Base-by-base conservation (phyloP, 2,888 invertebrate species). In the Ophraella communa region DNA sequence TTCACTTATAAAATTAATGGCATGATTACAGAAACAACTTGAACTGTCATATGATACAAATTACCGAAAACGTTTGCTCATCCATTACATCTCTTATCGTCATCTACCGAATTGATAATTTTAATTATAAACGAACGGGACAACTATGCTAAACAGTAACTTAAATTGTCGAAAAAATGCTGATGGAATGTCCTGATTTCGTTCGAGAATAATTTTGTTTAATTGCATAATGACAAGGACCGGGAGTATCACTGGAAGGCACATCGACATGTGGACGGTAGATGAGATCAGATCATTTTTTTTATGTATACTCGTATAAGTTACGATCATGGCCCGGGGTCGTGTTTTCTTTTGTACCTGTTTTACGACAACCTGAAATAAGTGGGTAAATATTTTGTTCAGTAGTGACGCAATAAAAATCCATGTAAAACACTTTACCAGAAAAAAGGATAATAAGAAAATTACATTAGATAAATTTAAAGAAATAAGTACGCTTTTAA, bases 171-270 rank as follows among this genome's bases (percentile, higher is more conserved):
- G 67, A 66, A 70, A 74, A 71, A 74, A 74, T 75, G 70, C 71
- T 67, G 76, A 77, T 75, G 73, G 54, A 70, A 69, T 69, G 71
- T 73, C 70, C 74, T 71, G 75, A 76, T 77, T 76, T 73, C 69
- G 71, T 55, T 51, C 67, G 64, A 71, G 74, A 76, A 77, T 76
- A 76, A 77, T 74, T 76, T 71, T 65, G 71, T 71, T 68, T 79
- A 80, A 79, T 80, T 78, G 79, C 78, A 78, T 80, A 80, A 80
- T 80, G 77, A 79, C 77, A 78, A 69, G 68, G 69, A 68, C 68
- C 68, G 58, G 66, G 70, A 64, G 65, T 68, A 68, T 62, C 57
- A 71, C 74, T 73, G 51, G 64, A 56, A 72, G 75, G 73, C 42
- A 62, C 47, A 59, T 58, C 54, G 64, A 60, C 65, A 63, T 65